Conservation (phyloP, 2,888 invertebrate species). For the Amphipyra tragopoginis region DNA sequence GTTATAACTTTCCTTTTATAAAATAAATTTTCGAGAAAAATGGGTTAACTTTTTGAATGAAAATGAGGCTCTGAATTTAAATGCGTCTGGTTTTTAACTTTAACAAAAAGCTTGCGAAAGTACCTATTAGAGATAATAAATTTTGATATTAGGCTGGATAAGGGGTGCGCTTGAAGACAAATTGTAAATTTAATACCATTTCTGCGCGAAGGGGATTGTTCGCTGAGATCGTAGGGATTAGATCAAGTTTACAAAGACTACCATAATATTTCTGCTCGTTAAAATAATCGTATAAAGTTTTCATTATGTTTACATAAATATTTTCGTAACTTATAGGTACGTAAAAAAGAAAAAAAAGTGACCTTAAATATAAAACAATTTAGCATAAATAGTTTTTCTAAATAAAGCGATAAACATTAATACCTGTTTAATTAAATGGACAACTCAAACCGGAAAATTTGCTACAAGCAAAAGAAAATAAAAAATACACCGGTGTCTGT, state of each 20-base stretch:
- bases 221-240: conserved; percentile 18
- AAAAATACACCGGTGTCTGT: neutral
- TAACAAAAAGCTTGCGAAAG: conserved; percentile 42
- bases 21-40: conserved; percentile 45
- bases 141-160: conserved; percentile 45
- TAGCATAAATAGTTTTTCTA: too few relatives aligned
- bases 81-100: conserved; percentile 51
- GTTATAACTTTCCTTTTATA: conserved; percentile 33
- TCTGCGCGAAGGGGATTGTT: conserved; percentile 12
- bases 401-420: neutral
- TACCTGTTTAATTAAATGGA: neutral
- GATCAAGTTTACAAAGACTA: conserved; percentile 8
- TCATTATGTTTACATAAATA: conserved; percentile 10
- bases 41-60: conserved; percentile 45
- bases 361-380: neutral
- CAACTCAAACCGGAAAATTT: neutral
- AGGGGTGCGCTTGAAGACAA: conserved; percentile 47
- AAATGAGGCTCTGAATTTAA: conserved; percentile 44
- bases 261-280: conserved; percentile 13
- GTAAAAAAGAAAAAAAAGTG: neutral
- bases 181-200: conserved; percentile 43
- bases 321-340: neutral
- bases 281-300: conserved; percentile 18
- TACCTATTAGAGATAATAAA: conserved; percentile 44
- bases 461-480: neutral